Evolutionary conservation across 2,888 invertebrate genomes (phyloP).

Genomic region (Exephanes ischioxanthus): DNA sequence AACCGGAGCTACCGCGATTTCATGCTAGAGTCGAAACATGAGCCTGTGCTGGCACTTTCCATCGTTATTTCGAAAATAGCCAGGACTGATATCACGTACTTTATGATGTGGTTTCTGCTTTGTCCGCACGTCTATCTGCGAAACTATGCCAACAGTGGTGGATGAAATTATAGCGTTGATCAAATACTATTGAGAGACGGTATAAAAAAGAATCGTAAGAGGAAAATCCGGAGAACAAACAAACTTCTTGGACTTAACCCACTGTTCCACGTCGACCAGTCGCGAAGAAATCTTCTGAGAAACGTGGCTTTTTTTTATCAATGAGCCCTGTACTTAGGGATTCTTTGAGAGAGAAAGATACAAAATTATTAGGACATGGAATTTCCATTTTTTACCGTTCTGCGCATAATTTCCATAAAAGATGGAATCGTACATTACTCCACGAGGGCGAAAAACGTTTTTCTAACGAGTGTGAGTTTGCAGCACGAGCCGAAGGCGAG

Average conservation of each 20-base stretch:
- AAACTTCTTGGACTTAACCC: constrained; percentile 31
- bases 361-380: too few relatives aligned
- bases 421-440: background rate
- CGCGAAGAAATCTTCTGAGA: background rate
- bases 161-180: constrained; percentile 28
- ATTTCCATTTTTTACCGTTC: too few relatives aligned
- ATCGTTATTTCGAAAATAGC: constrained; percentile 10
- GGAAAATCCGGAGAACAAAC: constrained; percentile 46
- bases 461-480: too few relatives aligned
- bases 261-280: background rate
- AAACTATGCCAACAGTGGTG: background rate
- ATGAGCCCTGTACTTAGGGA: background rate
- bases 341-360: constrained; percentile 41
- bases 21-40: background rate
- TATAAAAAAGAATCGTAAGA: constrained; percentile 41
- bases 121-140: background rate
- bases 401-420: background rate
- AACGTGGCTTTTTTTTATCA: background rate
- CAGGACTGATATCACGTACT: background rate
- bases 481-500: too few relatives aligned
- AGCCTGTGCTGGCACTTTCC: constrained; percentile 9
- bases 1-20: constrained; percentile 40
- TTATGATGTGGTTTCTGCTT: background rate
- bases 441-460: too few relatives aligned
- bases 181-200: constrained; percentile 22